These are phyloP conservation scores for Mus spretus DNA, from an alignment of 2,797 vertebrate genomes.

Conservation along the genomic window DNA sequence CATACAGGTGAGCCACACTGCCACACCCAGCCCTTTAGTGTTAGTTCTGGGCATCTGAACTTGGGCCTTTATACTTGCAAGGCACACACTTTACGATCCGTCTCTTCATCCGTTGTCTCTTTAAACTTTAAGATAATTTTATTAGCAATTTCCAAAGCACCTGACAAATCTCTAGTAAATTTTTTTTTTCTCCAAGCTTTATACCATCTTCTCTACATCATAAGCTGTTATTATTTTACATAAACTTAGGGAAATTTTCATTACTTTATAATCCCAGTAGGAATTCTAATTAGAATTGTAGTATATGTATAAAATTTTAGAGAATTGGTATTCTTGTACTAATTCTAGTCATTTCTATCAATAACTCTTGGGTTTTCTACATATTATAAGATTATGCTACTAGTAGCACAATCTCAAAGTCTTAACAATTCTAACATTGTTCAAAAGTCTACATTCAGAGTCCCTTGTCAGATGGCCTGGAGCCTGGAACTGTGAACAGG, in stretches of 20 bases:
- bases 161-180: not conserved
- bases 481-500: not conserved
- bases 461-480: not conserved
- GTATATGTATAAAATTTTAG: constrained; percentile 49
- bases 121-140: not conserved
- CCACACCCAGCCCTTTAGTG: not conserved
- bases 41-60: not conserved
- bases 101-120: not conserved
- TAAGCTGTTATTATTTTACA: not conserved
- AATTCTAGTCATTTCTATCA: not conserved
- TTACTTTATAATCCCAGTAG: constrained; percentile 8
- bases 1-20: not conserved
- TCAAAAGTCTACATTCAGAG: not conserved
- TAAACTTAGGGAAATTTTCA: not conserved
- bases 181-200: not conserved
- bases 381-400: not conserved
- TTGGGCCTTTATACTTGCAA: not conserved
- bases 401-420: not conserved
- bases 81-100: not conserved
- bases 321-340: constrained; percentile 29
- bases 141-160: not conserved
- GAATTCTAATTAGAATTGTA: constrained; percentile 12
- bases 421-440: not conserved
- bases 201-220: not conserved
- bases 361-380: not conserved